Evolutionary conservation across 2,113 vertebrate genomes (phyloP).

Genomic region (Oryzias woworae): DNA sequence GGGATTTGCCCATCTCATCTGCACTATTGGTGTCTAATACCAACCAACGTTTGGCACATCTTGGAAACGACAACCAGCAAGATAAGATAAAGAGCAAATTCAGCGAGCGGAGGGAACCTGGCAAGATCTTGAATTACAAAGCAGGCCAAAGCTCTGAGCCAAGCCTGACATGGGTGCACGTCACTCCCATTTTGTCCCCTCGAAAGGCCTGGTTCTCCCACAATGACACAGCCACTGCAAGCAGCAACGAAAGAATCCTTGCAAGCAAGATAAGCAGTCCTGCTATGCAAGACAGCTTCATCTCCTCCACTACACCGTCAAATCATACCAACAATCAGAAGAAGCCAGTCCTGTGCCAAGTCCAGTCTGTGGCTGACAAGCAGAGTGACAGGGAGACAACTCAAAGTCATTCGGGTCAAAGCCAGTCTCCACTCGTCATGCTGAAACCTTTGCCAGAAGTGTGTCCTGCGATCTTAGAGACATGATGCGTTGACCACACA

Average conservation of each 20-base stretch:
- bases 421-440: conserved; percentile 36
- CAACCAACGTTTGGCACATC: conserved; percentile 11
- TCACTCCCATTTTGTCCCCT: conserved; percentile 80
- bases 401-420: conserved; percentile 41
- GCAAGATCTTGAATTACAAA: conserved; percentile 40
- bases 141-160: conserved; percentile 71
- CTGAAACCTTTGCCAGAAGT: conserved; percentile 49
- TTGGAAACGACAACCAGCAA: conserved; percentile 11
- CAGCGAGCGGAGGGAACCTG: conserved; percentile 13
- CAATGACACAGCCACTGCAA: background rate
- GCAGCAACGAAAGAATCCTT: conserved; percentile 20
- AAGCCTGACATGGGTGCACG: conserved; percentile 84
- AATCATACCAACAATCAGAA: conserved; percentile 49
- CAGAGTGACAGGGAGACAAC: conserved; percentile 26
- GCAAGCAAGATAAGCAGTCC: conserved; percentile 57
- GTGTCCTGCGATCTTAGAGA: conserved; percentile 53
- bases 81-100: conserved; percentile 32
- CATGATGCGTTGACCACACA: conserved; percentile 51
- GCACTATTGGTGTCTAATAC: conserved; percentile 7
- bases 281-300: conserved; percentile 73
- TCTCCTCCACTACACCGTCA: conserved; percentile 72
- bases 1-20: conserved; percentile 8
- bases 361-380: conserved; percentile 45
- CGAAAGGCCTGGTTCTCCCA: conserved; percentile 65
- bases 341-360: conserved; percentile 62